Base-by-base conservation (phyloP, 2,113 vertebrate genomes). In the Apus apus region DNA sequence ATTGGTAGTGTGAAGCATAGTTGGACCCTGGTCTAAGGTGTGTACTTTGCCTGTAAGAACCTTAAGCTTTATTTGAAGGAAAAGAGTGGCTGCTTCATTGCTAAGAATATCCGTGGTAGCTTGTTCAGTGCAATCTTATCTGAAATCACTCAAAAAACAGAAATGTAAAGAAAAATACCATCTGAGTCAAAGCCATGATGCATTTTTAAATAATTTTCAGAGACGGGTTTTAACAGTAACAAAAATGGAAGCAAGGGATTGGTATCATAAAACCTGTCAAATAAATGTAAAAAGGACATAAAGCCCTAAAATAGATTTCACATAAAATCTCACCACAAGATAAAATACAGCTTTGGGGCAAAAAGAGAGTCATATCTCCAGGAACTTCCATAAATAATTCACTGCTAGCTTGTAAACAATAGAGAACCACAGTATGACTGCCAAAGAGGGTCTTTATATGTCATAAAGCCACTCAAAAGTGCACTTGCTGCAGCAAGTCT, bases 401-500 rank as follows among this genome's bases (percentile, higher is more conserved):
- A 98, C 95, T 95, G 94, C 90, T 95, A 96, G 95, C 96, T 98
- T 98, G 96, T 98, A 98, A 98, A 98, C 97, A 98, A 97, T 96
- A 96, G 87, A 97, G 77, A 58, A 96, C 93, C 96, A 96, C 97
- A 97, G 97, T 98, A 94, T 97, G 98, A 98, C 98, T 98, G 96
- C 96, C 97, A 97, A 97, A 96, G 91, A 98, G 88, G 94, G 96
- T 96, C 98, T 98, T 97, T 96, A 95, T 97, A 96, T 98, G 97
- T 98, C 98, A 98, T 97, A 97, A 98, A 98, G 97, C 94, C 97
- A 97, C 97, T 98, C 97, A 94, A 96, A 98, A 98, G 97, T 97
- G 90, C 96, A 97, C 97, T 97, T 97, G 96, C 97, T 97, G 93
- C 96, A 97, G 95, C 96, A 97, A 96, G 93, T 96, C 98, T 98